Conservation (phyloP, 2,797 vertebrate genomes). For the Taenioides sp. region DNA sequence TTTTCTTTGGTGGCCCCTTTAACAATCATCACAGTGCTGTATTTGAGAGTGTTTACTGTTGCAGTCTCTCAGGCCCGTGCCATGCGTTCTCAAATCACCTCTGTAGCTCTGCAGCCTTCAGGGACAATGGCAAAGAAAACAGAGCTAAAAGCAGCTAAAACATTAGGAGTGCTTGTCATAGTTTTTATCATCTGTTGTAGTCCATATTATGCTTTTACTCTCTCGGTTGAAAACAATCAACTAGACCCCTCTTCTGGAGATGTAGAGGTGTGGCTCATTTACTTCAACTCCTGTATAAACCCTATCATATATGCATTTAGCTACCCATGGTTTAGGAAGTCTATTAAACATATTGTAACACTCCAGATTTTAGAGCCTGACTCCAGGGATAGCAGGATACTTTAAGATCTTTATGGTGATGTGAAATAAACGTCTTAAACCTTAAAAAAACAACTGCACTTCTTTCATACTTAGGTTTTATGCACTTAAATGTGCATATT, state of each 20-base stretch:
- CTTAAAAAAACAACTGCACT: no score
- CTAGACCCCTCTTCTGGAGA: neutral
- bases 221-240: neutral
- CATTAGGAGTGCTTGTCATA: constrained; percentile 38
- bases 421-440: no score
- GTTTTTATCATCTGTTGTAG: constrained; percentile 34
- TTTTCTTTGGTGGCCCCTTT: constrained; percentile 47
- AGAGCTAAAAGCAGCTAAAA: constrained; percentile 44
- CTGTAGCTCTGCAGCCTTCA: neutral
- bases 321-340: constrained; percentile 3
- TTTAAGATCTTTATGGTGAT: neutral
- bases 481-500: no score
- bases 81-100: constrained; percentile 27
- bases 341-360: constrained; percentile 3
- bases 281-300: constrained; percentile 10
- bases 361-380: neutral
- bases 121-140: constrained; percentile 8
- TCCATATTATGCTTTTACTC: constrained; percentile 35
- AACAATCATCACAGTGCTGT: constrained; percentile 31
- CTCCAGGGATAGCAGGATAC: constrained; percentile 1
- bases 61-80: constrained; percentile 30
- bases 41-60: constrained; percentile 38
- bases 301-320: neutral
- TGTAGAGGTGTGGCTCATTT: neutral
- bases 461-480: no score